Evolutionary conservation across 2,888 invertebrate species (phyloP).

Genomic region (Kryphioiulus occultus): DNA sequence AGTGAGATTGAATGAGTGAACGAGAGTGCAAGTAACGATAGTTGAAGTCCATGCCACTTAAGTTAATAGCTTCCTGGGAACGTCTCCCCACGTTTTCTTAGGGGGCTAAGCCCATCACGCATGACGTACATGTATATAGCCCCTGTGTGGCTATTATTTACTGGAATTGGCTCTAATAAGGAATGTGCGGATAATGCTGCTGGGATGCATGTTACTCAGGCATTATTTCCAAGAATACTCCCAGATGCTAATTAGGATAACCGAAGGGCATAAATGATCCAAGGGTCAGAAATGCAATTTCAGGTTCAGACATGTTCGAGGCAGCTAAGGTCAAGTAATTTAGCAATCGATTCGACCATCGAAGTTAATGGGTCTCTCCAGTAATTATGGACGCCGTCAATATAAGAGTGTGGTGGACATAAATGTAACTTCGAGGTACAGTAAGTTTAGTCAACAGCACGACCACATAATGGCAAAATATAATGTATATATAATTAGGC

Average conservation of each 20-base stretch:
- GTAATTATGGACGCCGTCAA: background rate
- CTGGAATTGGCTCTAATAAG: constrained; percentile 6
- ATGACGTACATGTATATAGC: background rate
- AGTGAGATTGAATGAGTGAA: constrained; percentile 27
- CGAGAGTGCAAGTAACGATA: constrained; percentile 27
- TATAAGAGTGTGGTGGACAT: background rate
- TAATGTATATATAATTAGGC: too few species aligned
- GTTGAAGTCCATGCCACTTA: constrained; percentile 30
- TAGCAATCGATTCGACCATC: background rate
- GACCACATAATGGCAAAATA: too few species aligned
- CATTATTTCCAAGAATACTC: background rate
- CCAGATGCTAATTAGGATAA: background rate
- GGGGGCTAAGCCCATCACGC: background rate
- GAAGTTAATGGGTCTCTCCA: background rate
- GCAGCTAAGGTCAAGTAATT: background rate
- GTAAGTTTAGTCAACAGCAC: too few species aligned
- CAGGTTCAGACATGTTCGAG: background rate
- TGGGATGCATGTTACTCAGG: background rate
- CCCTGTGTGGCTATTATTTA: background rate
- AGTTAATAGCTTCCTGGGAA: constrained; percentile 27
- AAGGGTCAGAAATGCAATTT: background rate
- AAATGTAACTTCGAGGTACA: background rate
- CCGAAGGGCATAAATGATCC: background rate
- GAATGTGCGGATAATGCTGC: background rate
- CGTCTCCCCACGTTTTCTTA: background rate